phyloP scores from a whole-genome alignment of 2,797 vertebrate genomes.

The Okamejei kenojei region DNA sequence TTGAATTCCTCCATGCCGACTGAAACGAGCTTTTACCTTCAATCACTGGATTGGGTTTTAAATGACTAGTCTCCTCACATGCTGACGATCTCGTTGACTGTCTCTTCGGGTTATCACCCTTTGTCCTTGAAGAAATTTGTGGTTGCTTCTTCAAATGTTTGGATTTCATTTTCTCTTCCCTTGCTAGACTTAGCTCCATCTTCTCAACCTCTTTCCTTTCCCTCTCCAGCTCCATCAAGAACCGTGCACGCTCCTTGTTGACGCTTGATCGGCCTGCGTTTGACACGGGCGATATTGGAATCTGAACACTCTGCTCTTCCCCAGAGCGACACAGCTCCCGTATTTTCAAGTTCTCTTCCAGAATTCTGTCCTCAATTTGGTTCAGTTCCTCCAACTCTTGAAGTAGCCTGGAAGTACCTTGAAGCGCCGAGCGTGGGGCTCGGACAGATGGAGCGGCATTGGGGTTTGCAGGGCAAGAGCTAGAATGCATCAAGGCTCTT shows the following conservation, averaged over 20 bases:
- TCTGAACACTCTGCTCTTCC: constrained; percentile 16
- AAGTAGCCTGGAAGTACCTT: constrained; percentile 44
- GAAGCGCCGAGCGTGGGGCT: neutral
- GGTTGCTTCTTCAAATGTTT: constrained; percentile 40
- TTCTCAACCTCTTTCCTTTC: constrained; percentile 55
- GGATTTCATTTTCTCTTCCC: constrained; percentile 41
- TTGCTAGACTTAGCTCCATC: constrained; percentile 50
- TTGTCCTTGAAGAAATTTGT: neutral
- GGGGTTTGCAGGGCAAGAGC: neutral
- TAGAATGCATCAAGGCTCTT: no score
- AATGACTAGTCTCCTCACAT: neutral
- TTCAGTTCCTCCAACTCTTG: constrained; percentile 50
- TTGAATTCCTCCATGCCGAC: neutral
- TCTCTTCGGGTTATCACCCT: neutral
- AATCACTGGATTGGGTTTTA: neutral
- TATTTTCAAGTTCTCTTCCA: constrained; percentile 57
- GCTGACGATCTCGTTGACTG: neutral
- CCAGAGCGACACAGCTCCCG: constrained; percentile 42
- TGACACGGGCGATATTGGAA: neutral
- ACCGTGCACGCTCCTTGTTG: constrained; percentile 44
- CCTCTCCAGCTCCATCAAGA: constrained; percentile 48
- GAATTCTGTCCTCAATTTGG: constrained; percentile 55
- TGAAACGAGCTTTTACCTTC: neutral
- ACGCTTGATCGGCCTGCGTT: neutral
- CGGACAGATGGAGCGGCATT: neutral